Conservation (phyloP, 2,113 vertebrate genomes). For the Todiramphus chloris region DNA sequence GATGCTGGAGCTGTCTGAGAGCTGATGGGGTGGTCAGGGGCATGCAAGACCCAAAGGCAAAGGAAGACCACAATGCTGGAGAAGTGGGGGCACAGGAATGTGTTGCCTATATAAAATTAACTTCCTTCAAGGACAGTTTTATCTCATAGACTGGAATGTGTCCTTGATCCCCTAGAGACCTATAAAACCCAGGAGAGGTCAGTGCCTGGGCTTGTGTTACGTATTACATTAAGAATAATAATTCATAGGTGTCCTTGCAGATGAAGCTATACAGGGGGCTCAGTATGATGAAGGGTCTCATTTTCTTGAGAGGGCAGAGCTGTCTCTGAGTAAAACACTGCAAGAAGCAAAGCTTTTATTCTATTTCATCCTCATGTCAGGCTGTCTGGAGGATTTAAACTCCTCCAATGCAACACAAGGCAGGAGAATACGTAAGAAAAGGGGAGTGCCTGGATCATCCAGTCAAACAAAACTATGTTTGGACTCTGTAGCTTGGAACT, state of each 20-base stretch:
- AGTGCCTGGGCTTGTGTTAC: background rate
- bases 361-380: background rate
- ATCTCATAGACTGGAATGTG: background rate
- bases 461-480: background rate
- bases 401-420: background rate
- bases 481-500: background rate
- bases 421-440: background rate
- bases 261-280: background rate
- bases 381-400: background rate
- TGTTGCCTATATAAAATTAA: background rate
- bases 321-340: accelerated
- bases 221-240: background rate
- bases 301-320: background rate
- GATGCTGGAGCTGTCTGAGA: background rate
- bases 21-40: background rate
- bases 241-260: background rate
- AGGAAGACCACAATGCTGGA: background rate
- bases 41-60: background rate
- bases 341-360: background rate
- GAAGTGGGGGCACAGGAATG: background rate
- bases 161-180: background rate
- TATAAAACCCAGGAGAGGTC: background rate
- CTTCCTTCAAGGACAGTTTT: background rate
- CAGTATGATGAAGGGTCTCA: background rate
- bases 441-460: background rate